Evolutionary conservation across 2,797 vertebrate genomes (phyloP).

Genomic region (Melanotaenia parkinsoni): DNA sequence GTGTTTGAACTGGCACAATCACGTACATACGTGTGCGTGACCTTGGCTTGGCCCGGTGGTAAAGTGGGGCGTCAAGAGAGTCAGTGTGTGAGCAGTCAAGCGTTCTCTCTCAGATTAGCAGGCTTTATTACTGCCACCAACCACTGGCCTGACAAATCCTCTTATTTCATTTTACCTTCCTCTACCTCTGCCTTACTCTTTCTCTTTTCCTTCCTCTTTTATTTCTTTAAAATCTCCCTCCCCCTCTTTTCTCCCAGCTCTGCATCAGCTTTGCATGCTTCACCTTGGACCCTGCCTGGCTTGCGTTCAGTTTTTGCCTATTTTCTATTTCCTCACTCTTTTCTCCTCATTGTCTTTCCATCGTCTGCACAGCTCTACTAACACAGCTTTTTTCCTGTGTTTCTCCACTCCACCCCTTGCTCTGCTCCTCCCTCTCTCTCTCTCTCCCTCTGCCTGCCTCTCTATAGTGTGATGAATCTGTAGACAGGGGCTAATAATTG

Average conservation of each 20-base stretch:
- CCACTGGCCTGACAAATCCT: constrained; percentile 87
- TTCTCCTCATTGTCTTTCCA: constrained; percentile 50
- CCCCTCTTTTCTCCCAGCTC: constrained; percentile 24
- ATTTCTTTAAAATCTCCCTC: constrained; percentile 48
- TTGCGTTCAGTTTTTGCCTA: constrained; percentile 27
- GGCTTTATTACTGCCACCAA: constrained; percentile 89
- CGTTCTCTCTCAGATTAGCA: constrained; percentile 88
- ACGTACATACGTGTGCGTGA: constrained; percentile 56
- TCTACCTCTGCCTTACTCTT: constrained; percentile 55
- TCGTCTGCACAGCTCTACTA: constrained; percentile 29
- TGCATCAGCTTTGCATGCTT: constrained; percentile 42
- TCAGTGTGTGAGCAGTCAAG: constrained; percentile 83
- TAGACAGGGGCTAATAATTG: constrained; percentile 87
- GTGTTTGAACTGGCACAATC: constrained; percentile 32
- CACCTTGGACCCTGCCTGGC: constrained; percentile 27
- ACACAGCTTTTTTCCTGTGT: constrained; percentile 38
- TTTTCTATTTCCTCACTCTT: constrained; percentile 44
- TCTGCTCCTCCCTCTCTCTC: constrained; percentile 24
- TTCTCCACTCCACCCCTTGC: constrained; percentile 43
- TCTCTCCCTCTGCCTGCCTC: constrained; percentile 47
- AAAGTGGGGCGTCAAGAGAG: constrained; percentile 84
- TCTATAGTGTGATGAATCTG: constrained; percentile 86
- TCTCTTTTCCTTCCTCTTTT: constrained; percentile 60
- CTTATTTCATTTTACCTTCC: constrained; percentile 84
- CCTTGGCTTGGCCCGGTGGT: constrained; percentile 84